Evolutionary conservation across 2,888 invertebrate genomes (phyloP).

Genomic region (Yponomeuta plumbellus): DNA sequence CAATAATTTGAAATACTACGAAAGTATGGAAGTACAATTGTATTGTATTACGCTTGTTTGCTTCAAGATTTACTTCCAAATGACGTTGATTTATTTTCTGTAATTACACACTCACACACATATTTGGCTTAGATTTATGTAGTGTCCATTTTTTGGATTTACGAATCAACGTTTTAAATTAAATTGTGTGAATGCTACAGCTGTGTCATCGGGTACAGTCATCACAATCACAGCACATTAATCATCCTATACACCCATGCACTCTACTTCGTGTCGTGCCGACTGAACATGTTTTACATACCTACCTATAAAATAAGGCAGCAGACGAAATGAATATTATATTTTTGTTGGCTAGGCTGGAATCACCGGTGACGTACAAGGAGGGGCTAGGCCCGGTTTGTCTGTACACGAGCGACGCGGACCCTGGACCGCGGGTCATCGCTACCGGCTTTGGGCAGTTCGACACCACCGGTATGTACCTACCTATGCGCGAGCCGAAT

Average conservation of each 20-base stretch:
- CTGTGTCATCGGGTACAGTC: too few species aligned
- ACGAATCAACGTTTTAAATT: too few species aligned
- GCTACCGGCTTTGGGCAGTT: constrained; percentile 66
- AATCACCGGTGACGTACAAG: constrained; percentile 37
- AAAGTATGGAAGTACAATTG: background rate
- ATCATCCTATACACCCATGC: too few species aligned
- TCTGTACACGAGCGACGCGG: constrained; percentile 42
- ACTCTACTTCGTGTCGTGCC: too few species aligned
- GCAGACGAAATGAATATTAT: background rate
- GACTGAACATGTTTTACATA: too few species aligned
- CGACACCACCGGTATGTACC: constrained; percentile 47
- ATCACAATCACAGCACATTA: too few species aligned
- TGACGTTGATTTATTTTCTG: background rate
- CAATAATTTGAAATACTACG: background rate
- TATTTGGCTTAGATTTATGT: too few species aligned
- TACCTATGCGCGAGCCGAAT: too few species aligned
- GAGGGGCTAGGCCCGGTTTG: constrained; percentile 50
- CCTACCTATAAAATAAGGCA: background rate
- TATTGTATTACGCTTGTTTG: background rate
- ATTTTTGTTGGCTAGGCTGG: constrained; percentile 37
- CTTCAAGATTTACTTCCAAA: background rate
- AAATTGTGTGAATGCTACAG: too few species aligned
- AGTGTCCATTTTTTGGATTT: too few species aligned
- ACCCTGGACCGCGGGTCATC: constrained; percentile 42
- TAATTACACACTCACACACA: background rate